Evolutionary conservation across 2,113 vertebrate species (phyloP).

Genomic region (Glareola pratincola): DNA sequence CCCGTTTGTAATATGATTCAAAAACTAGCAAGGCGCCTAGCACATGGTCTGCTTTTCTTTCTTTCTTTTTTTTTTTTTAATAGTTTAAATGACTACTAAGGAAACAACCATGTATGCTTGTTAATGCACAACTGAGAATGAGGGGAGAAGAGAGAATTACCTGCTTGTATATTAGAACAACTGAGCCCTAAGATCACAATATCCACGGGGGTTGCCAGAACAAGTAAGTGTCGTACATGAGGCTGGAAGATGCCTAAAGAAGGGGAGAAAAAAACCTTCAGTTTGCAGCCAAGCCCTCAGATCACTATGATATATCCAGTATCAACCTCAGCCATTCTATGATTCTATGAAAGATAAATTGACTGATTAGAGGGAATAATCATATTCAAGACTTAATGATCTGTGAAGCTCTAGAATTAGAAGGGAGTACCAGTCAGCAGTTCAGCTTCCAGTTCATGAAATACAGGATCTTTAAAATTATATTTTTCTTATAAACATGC

Average conservation of each 20-base stretch:
- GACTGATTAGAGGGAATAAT: not conserved
- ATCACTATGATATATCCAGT: not conserved
- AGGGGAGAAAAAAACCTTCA: not conserved
- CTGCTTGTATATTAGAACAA: conserved; percentile 85
- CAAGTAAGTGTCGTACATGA: conserved; percentile 90
- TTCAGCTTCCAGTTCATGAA: not conserved
- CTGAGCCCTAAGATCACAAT: conserved; percentile 94
- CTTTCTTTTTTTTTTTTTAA: not conserved
- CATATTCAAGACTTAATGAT: not conserved
- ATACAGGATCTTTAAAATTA: not conserved
- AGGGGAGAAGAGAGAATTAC: conserved; percentile 57
- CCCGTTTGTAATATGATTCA: not conserved
- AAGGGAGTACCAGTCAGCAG: not conserved
- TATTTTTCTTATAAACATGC: not conserved
- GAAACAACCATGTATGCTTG: not conserved
- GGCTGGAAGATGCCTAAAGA: conserved; percentile 93
- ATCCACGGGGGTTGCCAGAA: conserved; percentile 94
- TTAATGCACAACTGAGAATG: not conserved
- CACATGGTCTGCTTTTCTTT: not conserved
- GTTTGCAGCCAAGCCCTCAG: not conserved
- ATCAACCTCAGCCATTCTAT: too few relatives aligned
- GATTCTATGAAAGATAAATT: not conserved
- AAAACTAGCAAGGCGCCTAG: not conserved
- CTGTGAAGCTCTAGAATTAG: not conserved
- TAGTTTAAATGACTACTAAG: not conserved